Evolutionary conservation across 2,113 vertebrate genomes (phyloP).

Genomic region (Stigmatopora nigra): DNA sequence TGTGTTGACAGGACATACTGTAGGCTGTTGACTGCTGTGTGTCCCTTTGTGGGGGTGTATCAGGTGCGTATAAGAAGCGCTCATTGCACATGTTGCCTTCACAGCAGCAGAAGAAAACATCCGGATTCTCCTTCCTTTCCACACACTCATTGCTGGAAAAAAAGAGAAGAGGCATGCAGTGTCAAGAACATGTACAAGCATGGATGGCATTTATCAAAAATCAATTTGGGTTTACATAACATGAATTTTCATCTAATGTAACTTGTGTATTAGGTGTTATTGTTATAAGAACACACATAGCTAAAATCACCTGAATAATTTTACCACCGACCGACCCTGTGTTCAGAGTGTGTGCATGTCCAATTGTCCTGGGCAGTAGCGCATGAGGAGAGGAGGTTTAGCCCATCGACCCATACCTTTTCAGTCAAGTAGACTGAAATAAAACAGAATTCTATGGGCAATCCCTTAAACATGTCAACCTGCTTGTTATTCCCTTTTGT

Average conservation of each 20-base stretch:
- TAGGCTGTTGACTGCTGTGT: constrained; percentile 60
- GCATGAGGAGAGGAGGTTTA: no score
- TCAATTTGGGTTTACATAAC: no score
- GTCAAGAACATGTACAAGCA: background rate
- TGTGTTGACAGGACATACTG: constrained; percentile 48
- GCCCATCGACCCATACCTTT: no score
- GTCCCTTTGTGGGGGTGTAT: constrained; percentile 78
- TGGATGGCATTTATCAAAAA: no score
- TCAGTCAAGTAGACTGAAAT: background rate
- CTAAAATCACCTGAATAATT: background rate
- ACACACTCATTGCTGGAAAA: constrained; percentile 82
- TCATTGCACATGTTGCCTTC: constrained; percentile 97
- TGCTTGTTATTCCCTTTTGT: background rate
- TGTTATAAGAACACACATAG: background rate
- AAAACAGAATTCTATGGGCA: background rate
- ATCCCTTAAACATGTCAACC: background rate
- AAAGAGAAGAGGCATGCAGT: background rate
- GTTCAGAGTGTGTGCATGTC: no score
- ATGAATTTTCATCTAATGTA: no score
- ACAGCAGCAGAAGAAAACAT: constrained; percentile 98
- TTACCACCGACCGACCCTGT: no score
- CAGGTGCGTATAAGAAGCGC: constrained; percentile 86
- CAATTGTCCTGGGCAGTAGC: no score
- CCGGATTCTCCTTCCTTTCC: constrained; percentile 91
- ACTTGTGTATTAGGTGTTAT: no score